Conservation (phyloP, 1,140 invertebrate genomes). For the Scaptodrosophila lebanonensis region DNA sequence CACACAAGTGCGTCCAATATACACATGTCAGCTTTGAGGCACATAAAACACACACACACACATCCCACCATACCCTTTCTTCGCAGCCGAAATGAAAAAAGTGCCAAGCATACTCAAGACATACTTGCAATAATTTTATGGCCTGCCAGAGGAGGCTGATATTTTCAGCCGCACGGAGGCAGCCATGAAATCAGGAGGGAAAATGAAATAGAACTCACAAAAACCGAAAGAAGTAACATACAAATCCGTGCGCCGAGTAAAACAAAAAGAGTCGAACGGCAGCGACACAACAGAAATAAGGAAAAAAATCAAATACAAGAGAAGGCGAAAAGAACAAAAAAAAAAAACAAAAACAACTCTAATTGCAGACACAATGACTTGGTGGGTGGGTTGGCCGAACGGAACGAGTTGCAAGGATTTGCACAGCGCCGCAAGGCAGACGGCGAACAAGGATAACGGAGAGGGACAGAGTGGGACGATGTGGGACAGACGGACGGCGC, state of each 20-base stretch:
- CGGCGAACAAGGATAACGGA: no score
- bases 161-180: constrained; percentile 27
- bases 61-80: constrained; percentile 45
- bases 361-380: constrained; percentile 72
- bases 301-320: constrained; percentile 35
- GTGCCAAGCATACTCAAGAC: constrained; percentile 70
- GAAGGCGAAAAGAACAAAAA: constrained; percentile 24
- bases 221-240: constrained; percentile 73
- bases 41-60: constrained; percentile 41
- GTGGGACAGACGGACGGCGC: constrained; percentile 64
- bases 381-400: constrained; percentile 22
- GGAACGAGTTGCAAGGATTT: constrained; percentile 73
- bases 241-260: constrained; percentile 71
- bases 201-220: constrained; percentile 41
- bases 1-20: neutral
- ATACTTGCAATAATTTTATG: constrained; percentile 74
- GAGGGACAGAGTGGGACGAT: constrained; percentile 36
- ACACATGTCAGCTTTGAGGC: constrained; percentile 56
- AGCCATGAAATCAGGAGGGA: constrained; percentile 67
- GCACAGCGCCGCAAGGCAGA: constrained; percentile 56
- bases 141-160: constrained; percentile 60
- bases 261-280: constrained; percentile 68
- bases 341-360: constrained; percentile 63
- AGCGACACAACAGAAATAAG: constrained; percentile 48
- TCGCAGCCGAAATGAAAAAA: constrained; percentile 45